Evolutionary conservation across 2,888 invertebrate species (phyloP).

Genomic region (Bellardia pandia): DNA sequence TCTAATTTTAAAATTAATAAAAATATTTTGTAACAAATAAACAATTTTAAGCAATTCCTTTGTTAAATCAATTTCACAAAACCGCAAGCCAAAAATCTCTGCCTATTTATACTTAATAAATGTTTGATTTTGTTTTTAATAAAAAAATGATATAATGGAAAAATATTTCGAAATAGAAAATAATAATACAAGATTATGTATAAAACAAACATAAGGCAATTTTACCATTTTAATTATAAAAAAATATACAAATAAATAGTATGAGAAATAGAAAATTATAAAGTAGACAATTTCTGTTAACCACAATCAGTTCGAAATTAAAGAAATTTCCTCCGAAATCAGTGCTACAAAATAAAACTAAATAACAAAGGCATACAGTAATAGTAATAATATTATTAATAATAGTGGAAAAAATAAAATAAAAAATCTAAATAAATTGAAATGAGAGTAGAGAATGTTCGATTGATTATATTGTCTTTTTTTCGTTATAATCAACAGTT

Average conservation of each 20-base stretch:
- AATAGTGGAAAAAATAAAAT: neutral
- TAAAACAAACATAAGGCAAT: neutral
- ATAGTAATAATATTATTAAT: neutral
- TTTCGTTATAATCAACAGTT: neutral
- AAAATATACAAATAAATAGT: constrained; percentile 15
- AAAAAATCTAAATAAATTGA: constrained; percentile 1
- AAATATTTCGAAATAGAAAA: constrained; percentile 22
- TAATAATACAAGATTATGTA: constrained; percentile 18
- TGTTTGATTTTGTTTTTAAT: too few relatives aligned
- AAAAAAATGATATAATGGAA: neutral
- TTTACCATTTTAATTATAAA: constrained; percentile 20
- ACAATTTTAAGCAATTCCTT: neutral
- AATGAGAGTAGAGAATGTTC: constrained; percentile 20
- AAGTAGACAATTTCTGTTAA: constrained; percentile 15
- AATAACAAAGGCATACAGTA: constrained; percentile 13
- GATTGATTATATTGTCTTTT: constrained; percentile 24
- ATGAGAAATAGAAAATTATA: neutral
- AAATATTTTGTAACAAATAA: too few relatives aligned
- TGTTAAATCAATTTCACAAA: constrained; percentile 2
- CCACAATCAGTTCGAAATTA: neutral
- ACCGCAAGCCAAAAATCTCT: too few relatives aligned
- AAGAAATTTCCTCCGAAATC: constrained; percentile 14
- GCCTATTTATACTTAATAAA: too few relatives aligned
- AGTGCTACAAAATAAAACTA: constrained; percentile 40
- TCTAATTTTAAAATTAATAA: too few relatives aligned